A percentile compares a stretch with the other conserved stretches of the same genome.
Conservation (phyloP, 1,140 invertebrate species). For the Heliothis subflexa region DNA sequence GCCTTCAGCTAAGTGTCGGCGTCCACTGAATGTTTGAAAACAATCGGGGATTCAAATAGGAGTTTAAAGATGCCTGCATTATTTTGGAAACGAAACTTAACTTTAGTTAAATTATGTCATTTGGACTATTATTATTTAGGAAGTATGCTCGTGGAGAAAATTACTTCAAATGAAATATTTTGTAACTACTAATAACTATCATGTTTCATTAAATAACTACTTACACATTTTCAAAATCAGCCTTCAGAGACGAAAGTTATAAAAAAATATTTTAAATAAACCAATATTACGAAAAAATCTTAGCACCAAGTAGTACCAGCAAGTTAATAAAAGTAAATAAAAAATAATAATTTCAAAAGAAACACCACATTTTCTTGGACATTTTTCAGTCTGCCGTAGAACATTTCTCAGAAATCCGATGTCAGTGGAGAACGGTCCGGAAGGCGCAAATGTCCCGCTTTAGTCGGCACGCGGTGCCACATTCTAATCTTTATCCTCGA, state of each 20-base stretch:
- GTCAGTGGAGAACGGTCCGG: conserved; percentile 43
- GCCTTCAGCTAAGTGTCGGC: conserved; percentile 47
- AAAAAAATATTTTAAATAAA: no score
- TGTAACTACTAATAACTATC: no score
- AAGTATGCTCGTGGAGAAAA: no score
- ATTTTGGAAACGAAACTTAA: no score
- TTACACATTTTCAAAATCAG: no score
- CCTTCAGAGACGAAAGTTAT: no score
- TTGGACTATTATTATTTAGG: no score
- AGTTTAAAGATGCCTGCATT: background rate
- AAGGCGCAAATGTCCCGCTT: conserved; percentile 52
- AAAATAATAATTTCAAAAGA: background rate
- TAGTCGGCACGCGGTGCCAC: conserved; percentile 48
- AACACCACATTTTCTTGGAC: background rate
- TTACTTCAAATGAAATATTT: no score
- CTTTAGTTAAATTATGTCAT: no score
- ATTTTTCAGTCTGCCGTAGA: background rate
- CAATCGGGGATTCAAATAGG: background rate
- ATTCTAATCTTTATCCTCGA: conserved; percentile 55
- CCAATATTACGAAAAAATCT: no score
- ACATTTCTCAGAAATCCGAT: conserved; percentile 15
- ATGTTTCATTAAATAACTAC: no score
- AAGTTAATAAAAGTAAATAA: background rate
- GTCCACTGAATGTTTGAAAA: conserved; percentile 47
- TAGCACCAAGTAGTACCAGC: no score